A percentile compares a stretch with the other conserved stretches of the same genome.
Evolutionary conservation across 1,140 invertebrate species (phyloP).

Genomic region (Eriocheir sinensis): DNA sequence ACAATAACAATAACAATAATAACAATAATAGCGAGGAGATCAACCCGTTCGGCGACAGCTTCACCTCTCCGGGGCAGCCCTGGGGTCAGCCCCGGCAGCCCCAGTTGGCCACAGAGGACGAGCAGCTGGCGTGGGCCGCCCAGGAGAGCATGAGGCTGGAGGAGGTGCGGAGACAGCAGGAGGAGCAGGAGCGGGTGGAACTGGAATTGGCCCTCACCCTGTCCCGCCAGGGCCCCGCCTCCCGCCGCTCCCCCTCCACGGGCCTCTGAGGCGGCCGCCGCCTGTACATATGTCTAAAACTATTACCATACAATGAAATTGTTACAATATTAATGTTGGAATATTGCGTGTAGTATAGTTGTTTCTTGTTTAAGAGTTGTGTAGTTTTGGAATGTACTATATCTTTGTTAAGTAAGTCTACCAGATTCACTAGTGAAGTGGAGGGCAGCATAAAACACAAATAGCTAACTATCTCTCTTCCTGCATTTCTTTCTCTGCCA

Average conservation of each 20-base stretch:
- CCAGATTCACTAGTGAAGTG: conserved; percentile 56
- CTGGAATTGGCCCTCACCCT: conserved; percentile 82
- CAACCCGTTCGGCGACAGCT: conserved; percentile 65
- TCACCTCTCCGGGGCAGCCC: conserved; percentile 55
- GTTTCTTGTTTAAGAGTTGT: conserved; percentile 68
- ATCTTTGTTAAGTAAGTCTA: conserved; percentile 52
- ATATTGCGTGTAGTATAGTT: conserved; percentile 64
- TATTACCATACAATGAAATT: conserved; percentile 67
- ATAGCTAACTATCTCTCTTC: conserved; percentile 56
- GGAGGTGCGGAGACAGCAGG: conserved; percentile 80
- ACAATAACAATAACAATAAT: conserved; percentile 70
- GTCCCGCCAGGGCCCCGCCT: conserved; percentile 57
- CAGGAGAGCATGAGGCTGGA: conserved; percentile 81
- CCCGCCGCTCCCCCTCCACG: conserved; percentile 69
- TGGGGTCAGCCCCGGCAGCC: conserved; percentile 64
- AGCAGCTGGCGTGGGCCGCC: conserved; percentile 82
- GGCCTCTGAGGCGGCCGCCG: neutral
- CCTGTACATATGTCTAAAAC: conserved; percentile 70
- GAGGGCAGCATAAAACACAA: conserved; percentile 47
- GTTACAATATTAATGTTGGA: conserved; percentile 74
- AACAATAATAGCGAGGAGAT: conserved; percentile 62
- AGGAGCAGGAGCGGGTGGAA: conserved; percentile 81
- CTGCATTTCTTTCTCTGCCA: conserved; percentile 55
- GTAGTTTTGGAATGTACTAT: conserved; percentile 60
- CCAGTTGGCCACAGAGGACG: conserved; percentile 80